phyloP scores from a whole-genome alignment of 1,140 invertebrate genomes.

The Drosophila lacertosa region DNA sequence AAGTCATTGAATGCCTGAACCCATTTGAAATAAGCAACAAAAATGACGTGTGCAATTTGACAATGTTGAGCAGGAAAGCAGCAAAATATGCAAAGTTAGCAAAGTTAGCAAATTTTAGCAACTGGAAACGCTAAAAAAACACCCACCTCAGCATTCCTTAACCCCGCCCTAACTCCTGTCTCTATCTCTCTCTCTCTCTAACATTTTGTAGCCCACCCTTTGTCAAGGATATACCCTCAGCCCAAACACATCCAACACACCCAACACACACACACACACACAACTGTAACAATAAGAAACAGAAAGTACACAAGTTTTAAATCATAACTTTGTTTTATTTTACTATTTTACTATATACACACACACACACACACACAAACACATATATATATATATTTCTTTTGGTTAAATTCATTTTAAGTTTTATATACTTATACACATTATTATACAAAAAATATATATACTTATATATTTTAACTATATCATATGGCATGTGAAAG shows the following conservation, averaged over 20 bases:
- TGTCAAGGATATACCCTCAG: slow-evolving; percentile 5
- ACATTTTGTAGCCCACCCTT: slow-evolving; percentile 5
- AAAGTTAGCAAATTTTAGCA: too few species aligned
- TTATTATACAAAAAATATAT: slow-evolving; percentile 44
- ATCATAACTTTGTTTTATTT: slow-evolving; percentile 53
- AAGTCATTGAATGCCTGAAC: slow-evolving; percentile 14
- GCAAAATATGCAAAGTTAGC: slow-evolving; percentile 9
- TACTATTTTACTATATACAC: slow-evolving; percentile 23
- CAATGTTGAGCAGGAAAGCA: slow-evolving; percentile 39
- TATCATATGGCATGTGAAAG: slow-evolving; percentile 18
- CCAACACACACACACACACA: slow-evolving; percentile 28
- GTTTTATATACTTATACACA: slow-evolving; percentile 57
- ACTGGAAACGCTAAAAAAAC: slow-evolving; percentile 11
- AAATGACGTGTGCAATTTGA: slow-evolving; percentile 46
- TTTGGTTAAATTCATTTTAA: slow-evolving; percentile 79
- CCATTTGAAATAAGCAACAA: slow-evolving; percentile 15
- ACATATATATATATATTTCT: slow-evolving; percentile 28
- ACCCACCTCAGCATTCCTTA: slow-evolving; percentile 51
- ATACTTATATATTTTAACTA: slow-evolving; percentile 72
- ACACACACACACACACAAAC: slow-evolving; percentile 36
- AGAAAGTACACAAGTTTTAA: slow-evolving; percentile 72
- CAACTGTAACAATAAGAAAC: slow-evolving; percentile 53
- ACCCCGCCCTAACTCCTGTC: not conserved
- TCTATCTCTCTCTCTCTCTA: not conserved
- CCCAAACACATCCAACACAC: slow-evolving; percentile 7